Conservation (phyloP, 2,113 vertebrate species). For the Eclectus roratus region DNA sequence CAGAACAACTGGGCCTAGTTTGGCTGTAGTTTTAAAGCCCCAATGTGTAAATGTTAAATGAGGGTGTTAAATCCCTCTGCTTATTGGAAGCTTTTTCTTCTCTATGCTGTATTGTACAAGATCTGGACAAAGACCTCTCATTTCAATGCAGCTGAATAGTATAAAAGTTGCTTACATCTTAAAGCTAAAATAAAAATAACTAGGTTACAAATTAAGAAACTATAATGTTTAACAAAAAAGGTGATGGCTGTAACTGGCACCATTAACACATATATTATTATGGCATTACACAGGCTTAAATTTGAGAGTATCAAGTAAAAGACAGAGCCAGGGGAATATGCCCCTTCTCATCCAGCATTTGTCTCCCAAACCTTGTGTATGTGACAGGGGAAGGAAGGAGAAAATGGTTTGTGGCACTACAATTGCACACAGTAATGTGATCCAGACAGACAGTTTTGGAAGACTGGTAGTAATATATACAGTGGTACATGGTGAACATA, state of each 20-base stretch:
- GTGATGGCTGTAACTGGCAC: neutral
- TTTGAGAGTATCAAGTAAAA: neutral
- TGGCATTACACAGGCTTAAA: neutral
- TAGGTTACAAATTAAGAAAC: no score
- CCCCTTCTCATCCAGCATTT: neutral
- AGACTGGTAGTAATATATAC: neutral
- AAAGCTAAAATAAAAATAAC: conserved; percentile 30
- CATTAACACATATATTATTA: neutral
- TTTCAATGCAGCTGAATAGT: neutral
- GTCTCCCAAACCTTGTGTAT: neutral
- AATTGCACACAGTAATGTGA: neutral
- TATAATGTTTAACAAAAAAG: no score
- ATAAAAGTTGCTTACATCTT: conserved; percentile 11
- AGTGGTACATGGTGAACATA: neutral
- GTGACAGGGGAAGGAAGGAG: neutral
- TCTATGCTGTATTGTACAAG: neutral
- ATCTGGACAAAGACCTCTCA: neutral
- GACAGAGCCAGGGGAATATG: neutral
- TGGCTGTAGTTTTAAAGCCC: neutral
- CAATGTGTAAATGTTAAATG: neutral
- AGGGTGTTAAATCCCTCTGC: neutral
- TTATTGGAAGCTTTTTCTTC: neutral
- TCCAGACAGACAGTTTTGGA: neutral
- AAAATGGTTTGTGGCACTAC: neutral
- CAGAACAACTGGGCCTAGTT: neutral